Conservation (phyloP, 2,888 invertebrate species). For the Stenchaetothrips biformis region DNA sequence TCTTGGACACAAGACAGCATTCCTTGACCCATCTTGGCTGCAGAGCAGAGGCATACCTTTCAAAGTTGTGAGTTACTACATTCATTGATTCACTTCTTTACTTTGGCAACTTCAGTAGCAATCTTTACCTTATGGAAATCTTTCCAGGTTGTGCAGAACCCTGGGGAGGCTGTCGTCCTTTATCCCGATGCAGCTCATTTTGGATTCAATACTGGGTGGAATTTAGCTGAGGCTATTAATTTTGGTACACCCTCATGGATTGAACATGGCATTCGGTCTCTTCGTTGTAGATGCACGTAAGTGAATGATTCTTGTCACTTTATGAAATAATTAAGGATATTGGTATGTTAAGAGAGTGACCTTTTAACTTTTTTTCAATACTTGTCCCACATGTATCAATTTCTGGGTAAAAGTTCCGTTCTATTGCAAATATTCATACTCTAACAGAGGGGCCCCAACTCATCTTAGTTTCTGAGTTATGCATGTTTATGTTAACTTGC, state of each 20-base stretch:
- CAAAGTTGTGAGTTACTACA: neutral
- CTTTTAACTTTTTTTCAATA: too few species aligned
- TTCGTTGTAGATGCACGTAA: neutral
- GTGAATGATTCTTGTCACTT: neutral
- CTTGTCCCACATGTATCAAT: too few species aligned
- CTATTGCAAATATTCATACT: too few species aligned
- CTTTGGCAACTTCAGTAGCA: neutral
- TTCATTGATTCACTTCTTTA: neutral
- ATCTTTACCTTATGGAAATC: neutral
- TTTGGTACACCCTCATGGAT: neutral
- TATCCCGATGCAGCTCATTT: conserved; percentile 4
- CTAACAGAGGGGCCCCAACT: too few species aligned
- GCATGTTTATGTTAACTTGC: too few species aligned
- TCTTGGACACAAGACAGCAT: neutral
- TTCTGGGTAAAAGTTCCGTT: too few species aligned
- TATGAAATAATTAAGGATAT: too few species aligned
- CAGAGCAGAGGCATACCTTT: neutral
- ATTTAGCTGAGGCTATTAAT: neutral
- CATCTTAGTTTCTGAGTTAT: too few species aligned
- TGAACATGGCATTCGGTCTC: neutral
- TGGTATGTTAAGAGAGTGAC: too few species aligned
- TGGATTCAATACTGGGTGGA: neutral
- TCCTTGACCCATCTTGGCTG: neutral
- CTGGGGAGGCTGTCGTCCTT: neutral
- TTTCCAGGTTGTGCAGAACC: neutral